Base-by-base conservation (phyloP, 2,888 invertebrate species). In the Parnassius glacialis region DNA sequence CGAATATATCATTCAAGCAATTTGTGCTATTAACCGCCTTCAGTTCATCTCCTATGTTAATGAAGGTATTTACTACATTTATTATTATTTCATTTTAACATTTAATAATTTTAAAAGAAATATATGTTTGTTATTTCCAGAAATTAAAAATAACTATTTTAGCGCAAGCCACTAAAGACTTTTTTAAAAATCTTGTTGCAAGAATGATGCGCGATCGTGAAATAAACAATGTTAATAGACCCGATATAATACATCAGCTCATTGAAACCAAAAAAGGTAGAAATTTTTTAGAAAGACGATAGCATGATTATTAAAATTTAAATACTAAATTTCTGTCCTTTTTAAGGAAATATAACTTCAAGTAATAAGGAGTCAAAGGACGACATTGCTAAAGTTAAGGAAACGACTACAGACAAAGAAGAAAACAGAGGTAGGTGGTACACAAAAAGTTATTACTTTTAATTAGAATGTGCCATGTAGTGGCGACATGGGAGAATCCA, bases 161-260 rank as follows among this genome's bases (percentile, higher is more conserved):
- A 7, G 34, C 34, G 7, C 64, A 71, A 5, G 41, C 65, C 5
- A 67, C 67, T 0, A 67, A 62, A 12, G 53, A 68, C 0, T 91
- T 84, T 65, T 87, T 90, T 25, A 71, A 72, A 9, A 67, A 73
- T 0, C 61, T 87, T 2, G 81, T 91, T 0, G 61, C 77, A 0
- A 74, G 74, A 2, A 78, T 86, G 2, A 86, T 92, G 75, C 72
- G 72, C 25, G 69, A 83, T 2, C 78, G 92, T 2, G 78, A 84
- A 50, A 66, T 74, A 13, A 64, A 80, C 5, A 78, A 83, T 10
- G 83, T 90, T 10, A 64, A 83, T 2, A 78, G 92, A 2, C 83
- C 83, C 0, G 92, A 92, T 64, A 92, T 93, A 88, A 90, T 93
- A n/a, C 85, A 93, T 64, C 68, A 93, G 7, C 74, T 93, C 1